Evolutionary conservation across 2,888 invertebrate genomes (phyloP), one percentile per base, ranked within the genome.

Genomic region (Venustoraphidia nigricollis): DNA sequence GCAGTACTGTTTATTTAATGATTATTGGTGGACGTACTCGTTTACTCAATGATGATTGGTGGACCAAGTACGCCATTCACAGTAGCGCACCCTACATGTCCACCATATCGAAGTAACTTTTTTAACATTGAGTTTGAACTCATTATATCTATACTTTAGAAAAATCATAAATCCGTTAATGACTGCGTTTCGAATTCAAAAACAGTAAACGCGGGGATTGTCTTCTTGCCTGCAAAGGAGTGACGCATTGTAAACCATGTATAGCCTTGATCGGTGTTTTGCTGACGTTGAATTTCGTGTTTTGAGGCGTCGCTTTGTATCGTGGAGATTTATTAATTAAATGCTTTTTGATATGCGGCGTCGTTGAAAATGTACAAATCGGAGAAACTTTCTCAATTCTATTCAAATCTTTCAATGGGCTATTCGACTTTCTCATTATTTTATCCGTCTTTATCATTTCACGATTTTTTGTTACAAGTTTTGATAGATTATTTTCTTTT

Each of bases 291-390:
- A 64, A 55, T 34, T 70, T 69, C 36, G 60, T 62, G 45, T 60
- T 60, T 10, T 59, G 58, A 9, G 75, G 72, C 1, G 77, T 68
- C 51, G 66, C 69, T 11, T 76, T 62, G 52, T 67, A 68, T 57
- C 75, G 74, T 1, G 78, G 73, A 4, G 79, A 70, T 53, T 67
- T 72, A 5, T 67, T 67, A 50, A 70, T 70, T 34, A 82, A 62
- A 9, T 76, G 66, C 58, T 73, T 76, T 56, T 77, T 81, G 53
- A 81, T 69, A 44, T 72, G 69, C 3, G 81, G 81, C 3, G 69
- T 66, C 27, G 53, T 58, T 51, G 60, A 66, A 45, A 62, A 62
- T 9, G 60, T 58, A 10, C 52, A 52, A 56, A 34, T 9, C 2
- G 41, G 36, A 37, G 45, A 36, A 9, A 36, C 9, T 35, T 17